A percentile compares a stretch with the other conserved stretches of the same genome.
Evolutionary conservation across 2,797 vertebrate species (phyloP).

Genomic region (Salmo trutta): DNA sequence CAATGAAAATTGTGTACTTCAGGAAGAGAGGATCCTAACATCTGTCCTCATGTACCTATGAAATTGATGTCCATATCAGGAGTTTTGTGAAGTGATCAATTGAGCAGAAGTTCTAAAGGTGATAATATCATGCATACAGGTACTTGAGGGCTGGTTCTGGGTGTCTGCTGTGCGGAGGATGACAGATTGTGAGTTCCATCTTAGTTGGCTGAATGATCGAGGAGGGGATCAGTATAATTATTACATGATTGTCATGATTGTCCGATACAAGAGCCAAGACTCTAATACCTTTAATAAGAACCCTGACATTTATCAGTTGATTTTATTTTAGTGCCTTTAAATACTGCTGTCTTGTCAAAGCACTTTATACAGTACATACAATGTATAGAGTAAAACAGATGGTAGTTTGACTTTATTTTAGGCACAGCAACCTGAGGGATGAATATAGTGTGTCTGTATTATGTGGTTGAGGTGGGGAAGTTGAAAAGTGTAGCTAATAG

Average conservation of each 20-base stretch:
- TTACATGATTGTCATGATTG: constrained; percentile 20
- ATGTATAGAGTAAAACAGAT: constrained; percentile 44
- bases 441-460: constrained; percentile 49
- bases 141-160: constrained; percentile 38
- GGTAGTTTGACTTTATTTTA: constrained; percentile 39
- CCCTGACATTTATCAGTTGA: constrained; percentile 48
- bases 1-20: constrained; percentile 20
- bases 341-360: constrained; percentile 75
- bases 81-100: constrained; percentile 32
- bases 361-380: constrained; percentile 70
- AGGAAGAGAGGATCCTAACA: constrained; percentile 23
- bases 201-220: background rate
- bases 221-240: constrained; percentile 3
- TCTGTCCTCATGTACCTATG: constrained; percentile 11
- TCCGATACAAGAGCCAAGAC: constrained; percentile 1
- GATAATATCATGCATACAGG: constrained; percentile 19
- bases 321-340: constrained; percentile 72
- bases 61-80: constrained; percentile 26
- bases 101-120: background rate
- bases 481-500: constrained; percentile 14
- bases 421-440: constrained; percentile 44
- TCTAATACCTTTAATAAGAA: constrained; percentile 62
- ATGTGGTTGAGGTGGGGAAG: constrained; percentile 37
- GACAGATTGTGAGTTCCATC: constrained; percentile 18
- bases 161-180: constrained; percentile 35